phyloP scores from a whole-genome alignment of 2,888 invertebrate genomes.

The Dryadula phaetusa region DNA sequence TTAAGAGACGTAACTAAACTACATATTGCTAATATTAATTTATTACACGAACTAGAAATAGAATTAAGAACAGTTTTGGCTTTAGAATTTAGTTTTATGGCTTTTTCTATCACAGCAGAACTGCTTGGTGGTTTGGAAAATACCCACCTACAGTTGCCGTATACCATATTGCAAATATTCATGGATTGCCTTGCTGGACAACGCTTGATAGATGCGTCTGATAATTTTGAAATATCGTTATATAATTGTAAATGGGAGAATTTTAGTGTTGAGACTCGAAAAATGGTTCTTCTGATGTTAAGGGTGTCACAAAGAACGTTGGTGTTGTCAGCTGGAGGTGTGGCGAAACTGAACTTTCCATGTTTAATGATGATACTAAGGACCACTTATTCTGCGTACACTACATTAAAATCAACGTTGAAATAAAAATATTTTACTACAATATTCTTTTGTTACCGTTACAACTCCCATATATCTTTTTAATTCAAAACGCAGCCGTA shows the following conservation, averaged over 20 bases:
- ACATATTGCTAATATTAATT: constrained; percentile 54
- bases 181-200: constrained; percentile 67
- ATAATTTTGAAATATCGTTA: constrained; percentile 55
- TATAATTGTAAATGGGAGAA: constrained; percentile 53
- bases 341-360: constrained; percentile 55
- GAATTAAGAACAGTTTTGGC: constrained; percentile 56
- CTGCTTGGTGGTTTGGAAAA: constrained; percentile 64
- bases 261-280: constrained; percentile 33
- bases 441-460: neutral
- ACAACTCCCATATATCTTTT: neutral
- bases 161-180: constrained; percentile 57
- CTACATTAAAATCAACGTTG: constrained; percentile 58
- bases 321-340: constrained; percentile 60
- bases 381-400: constrained; percentile 62
- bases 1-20: constrained; percentile 53
- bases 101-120: constrained; percentile 58
- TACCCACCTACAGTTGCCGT: constrained; percentile 60
- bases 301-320: constrained; percentile 59
- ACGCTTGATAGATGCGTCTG: constrained; percentile 60
- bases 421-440: constrained; percentile 13
- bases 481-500: too few species aligned
- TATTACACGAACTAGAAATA: constrained; percentile 53
- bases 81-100: constrained; percentile 57
- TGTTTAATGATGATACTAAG: constrained; percentile 58
- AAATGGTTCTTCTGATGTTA: constrained; percentile 52